These are phyloP conservation scores for Stenoptilia bipunctidactyla DNA, from an alignment of 2,888 invertebrate species.

Conservation along the genomic window DNA sequence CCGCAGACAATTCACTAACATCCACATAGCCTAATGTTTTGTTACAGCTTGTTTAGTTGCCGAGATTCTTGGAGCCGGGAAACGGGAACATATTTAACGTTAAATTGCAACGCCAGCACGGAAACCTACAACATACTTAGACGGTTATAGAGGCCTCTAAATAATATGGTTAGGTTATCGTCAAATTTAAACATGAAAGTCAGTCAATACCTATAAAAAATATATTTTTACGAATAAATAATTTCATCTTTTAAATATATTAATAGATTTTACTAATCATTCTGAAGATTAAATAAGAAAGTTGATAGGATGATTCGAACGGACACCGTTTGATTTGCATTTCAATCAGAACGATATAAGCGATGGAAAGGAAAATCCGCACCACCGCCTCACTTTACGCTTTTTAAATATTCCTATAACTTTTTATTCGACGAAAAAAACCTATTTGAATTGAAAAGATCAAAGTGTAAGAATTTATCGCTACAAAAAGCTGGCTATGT, in stretches of 20 bases:
- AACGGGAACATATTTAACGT: conserved; percentile 49
- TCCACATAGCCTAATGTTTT: conserved; percentile 68
- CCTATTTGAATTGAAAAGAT: conserved; percentile 70
- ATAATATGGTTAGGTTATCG: no score
- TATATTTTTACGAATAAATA: no score
- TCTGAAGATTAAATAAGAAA: conserved; percentile 40
- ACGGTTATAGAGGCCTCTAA: no score
- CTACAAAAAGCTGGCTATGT: conserved; percentile 53
- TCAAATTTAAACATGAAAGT: no score
- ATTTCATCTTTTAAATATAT: no score
- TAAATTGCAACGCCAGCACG: conserved; percentile 18
- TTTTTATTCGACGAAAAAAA: conserved; percentile 63
- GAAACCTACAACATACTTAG: no score
- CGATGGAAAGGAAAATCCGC: conserved; percentile 64
- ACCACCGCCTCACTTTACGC: conserved; percentile 64
- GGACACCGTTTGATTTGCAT: conserved; percentile 67
- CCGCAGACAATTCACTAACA: conserved; percentile 70
- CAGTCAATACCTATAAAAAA: no score
- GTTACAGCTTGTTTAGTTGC: conserved; percentile 60
- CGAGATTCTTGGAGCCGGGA: conserved; percentile 14
- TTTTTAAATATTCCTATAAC: conserved; percentile 69
- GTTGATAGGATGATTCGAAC: conserved; percentile 51
- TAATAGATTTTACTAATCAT: no score
- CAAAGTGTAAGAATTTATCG: conserved; percentile 67
- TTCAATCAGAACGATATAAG: conserved; percentile 66